Evolutionary conservation across 2,113 vertebrate genomes (phyloP), one percentile per base, ranked within the genome.

Genomic region (Gadus chalcogrammus): DNA sequence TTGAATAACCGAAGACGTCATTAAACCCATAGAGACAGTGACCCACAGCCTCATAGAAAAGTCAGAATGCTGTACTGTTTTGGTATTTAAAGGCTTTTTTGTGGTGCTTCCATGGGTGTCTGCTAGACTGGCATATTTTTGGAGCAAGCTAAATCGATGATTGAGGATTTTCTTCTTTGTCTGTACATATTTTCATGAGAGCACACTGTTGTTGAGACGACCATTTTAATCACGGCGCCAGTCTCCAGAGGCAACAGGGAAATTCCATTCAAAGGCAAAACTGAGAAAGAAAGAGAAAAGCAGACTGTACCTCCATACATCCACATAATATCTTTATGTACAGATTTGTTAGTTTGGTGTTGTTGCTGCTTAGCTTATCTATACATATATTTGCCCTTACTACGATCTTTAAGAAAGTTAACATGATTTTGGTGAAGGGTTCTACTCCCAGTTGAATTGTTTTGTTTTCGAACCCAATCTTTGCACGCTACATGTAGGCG

Each of bases 41-140:
- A 7, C 55, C n/a, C 15, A 58, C 1, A 3, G 16, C 17, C 38
- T 28, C 42, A 53, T 28, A 16, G 61, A 42, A 12, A 22, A 11
- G 20, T 22, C 15, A 0, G 52, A 42, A 20, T 56, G 35, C 58
- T 20, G 9, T 3, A 70, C 59, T 55, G 61, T 42, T 64, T 17
- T 48, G 56, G 4, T 15, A 56, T 9, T 48, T 48, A 7, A 9
- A 11, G 42, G 11, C 42, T 53, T 22, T 22, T 58, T 74, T 72
- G 61, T 67, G 62, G 71, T 75, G 74, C 73, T 72, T 81, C 74
- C 64, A 71, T 12, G 48, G 65, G 16, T 0, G 3, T 18, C 70
- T 53, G 15, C n/a, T 72, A 76, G 77, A 81, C 64, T 79, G 83
- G 58, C 79, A 76, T 71, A 62, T 78, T 71, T 79, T 85, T 85